Evolutionary conservation across 2,113 vertebrate genomes (phyloP).

Genomic region (Esox niger): DNA sequence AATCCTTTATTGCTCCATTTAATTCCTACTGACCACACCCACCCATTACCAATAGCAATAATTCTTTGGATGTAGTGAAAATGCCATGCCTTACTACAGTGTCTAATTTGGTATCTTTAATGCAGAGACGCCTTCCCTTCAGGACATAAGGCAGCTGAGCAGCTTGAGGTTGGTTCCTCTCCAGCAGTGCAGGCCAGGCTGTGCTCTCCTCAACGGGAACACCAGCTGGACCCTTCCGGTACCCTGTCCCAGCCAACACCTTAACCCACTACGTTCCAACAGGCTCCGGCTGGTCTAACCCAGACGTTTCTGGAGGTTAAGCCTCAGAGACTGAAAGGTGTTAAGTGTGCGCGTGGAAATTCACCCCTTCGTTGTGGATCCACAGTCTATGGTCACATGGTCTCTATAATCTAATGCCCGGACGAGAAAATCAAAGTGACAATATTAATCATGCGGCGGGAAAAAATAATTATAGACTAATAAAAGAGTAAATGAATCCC

Average conservation of each 20-base stretch:
- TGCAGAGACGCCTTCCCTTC: conserved; percentile 24
- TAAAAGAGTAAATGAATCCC: conserved; percentile 35
- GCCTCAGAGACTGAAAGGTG: conserved; percentile 19
- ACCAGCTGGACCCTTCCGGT: conserved; percentile 61
- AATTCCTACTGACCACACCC: too few species aligned
- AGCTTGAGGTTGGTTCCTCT: conserved; percentile 42
- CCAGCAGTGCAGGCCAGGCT: conserved; percentile 35
- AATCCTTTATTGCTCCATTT: too few species aligned
- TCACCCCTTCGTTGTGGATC: conserved; percentile 34
- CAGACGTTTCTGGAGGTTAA: conserved; percentile 25
- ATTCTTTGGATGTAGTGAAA: too few species aligned
- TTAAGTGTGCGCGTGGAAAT: conserved; percentile 3
- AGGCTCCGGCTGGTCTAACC: conserved; percentile 12
- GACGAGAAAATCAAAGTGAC: conserved; percentile 60
- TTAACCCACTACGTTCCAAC: conserved; percentile 10
- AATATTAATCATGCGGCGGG: conserved; percentile 58
- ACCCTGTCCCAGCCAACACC: conserved; percentile 7
- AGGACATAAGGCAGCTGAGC: conserved; percentile 49
- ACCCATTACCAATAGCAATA: too few species aligned
- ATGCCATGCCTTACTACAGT: too few species aligned
- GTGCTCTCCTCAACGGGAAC: conserved; percentile 47
- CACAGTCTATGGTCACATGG: conserved; percentile 35
- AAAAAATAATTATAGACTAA: conserved; percentile 55
- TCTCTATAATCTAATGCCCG: conserved; percentile 26
- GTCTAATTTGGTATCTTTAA: background rate